Evolutionary conservation across 2,797 vertebrate genomes (phyloP).

Genomic region (Graptemys geographica): DNA sequence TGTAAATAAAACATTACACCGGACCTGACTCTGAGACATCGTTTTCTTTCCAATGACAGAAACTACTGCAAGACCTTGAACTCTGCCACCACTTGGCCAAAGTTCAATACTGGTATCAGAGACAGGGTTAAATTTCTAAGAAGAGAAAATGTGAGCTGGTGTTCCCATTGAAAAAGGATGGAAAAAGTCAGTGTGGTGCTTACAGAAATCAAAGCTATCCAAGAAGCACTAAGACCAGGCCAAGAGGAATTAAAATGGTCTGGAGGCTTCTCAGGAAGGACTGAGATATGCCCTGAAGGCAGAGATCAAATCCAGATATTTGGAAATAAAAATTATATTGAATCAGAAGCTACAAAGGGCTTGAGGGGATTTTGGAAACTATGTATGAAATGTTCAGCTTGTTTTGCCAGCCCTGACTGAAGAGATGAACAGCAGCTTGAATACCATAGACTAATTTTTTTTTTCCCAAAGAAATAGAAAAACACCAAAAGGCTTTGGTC

Average conservation of each 20-base stretch:
- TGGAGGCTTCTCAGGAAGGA: background rate
- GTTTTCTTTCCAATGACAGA: background rate
- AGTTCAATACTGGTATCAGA: fast-evolving
- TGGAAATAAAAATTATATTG: constrained; percentile 40
- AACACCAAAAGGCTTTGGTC: background rate
- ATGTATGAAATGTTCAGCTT: background rate
- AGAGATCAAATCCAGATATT: background rate
- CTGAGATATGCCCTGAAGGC: background rate
- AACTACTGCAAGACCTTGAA: background rate
- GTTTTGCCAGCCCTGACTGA: background rate
- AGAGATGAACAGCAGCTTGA: background rate
- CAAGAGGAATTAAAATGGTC: background rate
- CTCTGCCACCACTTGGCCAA: fast-evolving
- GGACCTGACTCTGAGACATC: background rate
- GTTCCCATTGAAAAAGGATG: background rate
- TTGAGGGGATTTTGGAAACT: constrained; percentile 1
- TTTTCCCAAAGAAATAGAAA: background rate
- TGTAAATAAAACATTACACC: background rate
- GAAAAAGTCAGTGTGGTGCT: background rate
- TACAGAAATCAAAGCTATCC: background rate
- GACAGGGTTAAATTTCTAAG: fast-evolving
- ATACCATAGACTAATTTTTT: fast-evolving
- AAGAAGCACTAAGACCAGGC: background rate
- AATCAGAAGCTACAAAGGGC: background rate
- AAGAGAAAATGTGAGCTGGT: fast-evolving